Percentiles rank a stretch among this genome's conserved stretches.
Evolutionary conservation across 2,888 invertebrate genomes (phyloP).

Genomic region (Epistrophe eligans): DNA sequence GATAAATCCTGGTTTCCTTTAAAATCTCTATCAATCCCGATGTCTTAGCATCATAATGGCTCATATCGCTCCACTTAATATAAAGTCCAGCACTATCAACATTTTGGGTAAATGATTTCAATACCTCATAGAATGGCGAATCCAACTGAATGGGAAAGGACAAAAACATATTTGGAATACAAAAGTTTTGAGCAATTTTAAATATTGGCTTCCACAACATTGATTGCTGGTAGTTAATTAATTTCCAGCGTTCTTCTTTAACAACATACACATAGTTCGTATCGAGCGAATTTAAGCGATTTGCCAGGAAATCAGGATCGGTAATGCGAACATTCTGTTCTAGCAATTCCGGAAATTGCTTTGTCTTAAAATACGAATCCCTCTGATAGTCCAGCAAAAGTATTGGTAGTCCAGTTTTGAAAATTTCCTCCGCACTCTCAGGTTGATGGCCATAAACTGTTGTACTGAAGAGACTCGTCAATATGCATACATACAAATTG

Average conservation of each 20-base stretch:
- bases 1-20: slow-evolving; percentile 49
- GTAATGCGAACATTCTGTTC: slow-evolving; percentile 49
- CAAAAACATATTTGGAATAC: slow-evolving; percentile 78
- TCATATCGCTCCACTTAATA: slow-evolving; percentile 64
- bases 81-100: slow-evolving; percentile 56
- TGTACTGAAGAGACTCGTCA: slow-evolving; percentile 76
- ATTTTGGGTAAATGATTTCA: slow-evolving; percentile 71
- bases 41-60: slow-evolving; percentile 71
- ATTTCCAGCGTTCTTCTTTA: slow-evolving; percentile 66
- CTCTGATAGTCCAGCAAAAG: slow-evolving; percentile 69
- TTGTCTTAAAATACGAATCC: slow-evolving; percentile 60
- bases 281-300: slow-evolving; percentile 67
- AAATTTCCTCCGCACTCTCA: slow-evolving; percentile 75
- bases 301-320: slow-evolving; percentile 59
- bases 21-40: slow-evolving; percentile 37
- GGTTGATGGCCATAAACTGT: slow-evolving; percentile 75
- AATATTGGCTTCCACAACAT: slow-evolving; percentile 76
- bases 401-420: slow-evolving; percentile 67
- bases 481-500: slow-evolving; percentile 55
- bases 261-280: slow-evolving; percentile 65
- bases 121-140: slow-evolving; percentile 78
- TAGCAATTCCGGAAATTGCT: slow-evolving; percentile 69
- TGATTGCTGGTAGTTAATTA: slow-evolving; percentile 71
- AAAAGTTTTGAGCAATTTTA: slow-evolving; percentile 70
- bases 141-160: slow-evolving; percentile 80